Evolutionary conservation across 2,113 vertebrate genomes (phyloP).

Genomic region (Paracanthobrama guichenoti): DNA sequence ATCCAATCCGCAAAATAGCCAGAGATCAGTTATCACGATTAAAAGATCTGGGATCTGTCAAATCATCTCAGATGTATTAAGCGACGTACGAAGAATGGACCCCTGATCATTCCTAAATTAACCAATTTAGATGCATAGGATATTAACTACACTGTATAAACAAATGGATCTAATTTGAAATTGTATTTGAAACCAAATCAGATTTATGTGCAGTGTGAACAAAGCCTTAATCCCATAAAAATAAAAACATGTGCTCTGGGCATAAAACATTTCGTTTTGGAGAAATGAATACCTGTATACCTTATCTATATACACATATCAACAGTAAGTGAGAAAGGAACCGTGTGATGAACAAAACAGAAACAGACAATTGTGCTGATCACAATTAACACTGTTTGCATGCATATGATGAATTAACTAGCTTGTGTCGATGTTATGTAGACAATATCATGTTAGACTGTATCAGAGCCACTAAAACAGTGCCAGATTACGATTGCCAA

Average conservation of each 20-base stretch:
- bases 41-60: too few relatives aligned
- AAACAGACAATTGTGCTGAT: constrained; percentile 39
- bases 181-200: neutral
- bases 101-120: neutral
- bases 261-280: constrained; percentile 41
- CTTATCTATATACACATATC: constrained; percentile 51
- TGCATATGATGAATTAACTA: constrained; percentile 60
- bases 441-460: constrained; percentile 41
- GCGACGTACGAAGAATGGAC: too few relatives aligned
- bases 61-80: too few relatives aligned
- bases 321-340: constrained; percentile 21
- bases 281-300: constrained; percentile 47
- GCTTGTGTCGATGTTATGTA: constrained; percentile 66
- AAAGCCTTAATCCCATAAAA: neutral
- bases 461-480: constrained; percentile 40
- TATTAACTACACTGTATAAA: neutral
- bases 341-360: constrained; percentile 43
- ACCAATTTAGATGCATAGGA: neutral
- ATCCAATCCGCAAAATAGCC: too few relatives aligned
- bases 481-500: constrained; percentile 36
- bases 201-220: neutral
- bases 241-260: constrained; percentile 22
- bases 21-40: too few relatives aligned
- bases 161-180: neutral
- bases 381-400: constrained; percentile 32